Evolutionary conservation across 2,888 invertebrate species (phyloP).

Genomic region (Miltochrista miniata): DNA sequence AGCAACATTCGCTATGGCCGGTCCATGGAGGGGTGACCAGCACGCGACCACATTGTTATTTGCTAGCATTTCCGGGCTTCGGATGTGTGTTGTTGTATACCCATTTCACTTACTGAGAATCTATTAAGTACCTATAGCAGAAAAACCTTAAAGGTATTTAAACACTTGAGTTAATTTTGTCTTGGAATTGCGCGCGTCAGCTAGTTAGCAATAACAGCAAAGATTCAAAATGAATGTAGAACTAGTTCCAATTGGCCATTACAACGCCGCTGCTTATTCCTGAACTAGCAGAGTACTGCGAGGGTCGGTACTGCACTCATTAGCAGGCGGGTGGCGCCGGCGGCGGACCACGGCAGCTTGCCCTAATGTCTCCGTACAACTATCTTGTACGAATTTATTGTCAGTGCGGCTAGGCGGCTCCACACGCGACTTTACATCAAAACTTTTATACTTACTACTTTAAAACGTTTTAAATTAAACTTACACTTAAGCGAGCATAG

Average conservation of each 20-base stretch:
- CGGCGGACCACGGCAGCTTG: slow-evolving; percentile 43
- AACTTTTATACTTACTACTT: slow-evolving; percentile 19
- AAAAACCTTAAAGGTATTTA: no score
- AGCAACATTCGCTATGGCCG: no score
- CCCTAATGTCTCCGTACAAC: slow-evolving; percentile 45
- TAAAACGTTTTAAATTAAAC: slow-evolving; percentile 2
- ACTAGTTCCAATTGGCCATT: neutral
- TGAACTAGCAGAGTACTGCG: slow-evolving; percentile 1
- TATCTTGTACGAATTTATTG: slow-evolving; percentile 47
- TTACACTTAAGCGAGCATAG: neutral
- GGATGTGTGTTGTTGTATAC: no score
- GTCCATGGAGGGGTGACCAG: no score
- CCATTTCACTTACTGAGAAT: no score
- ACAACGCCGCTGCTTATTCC: neutral
- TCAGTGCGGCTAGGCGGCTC: slow-evolving; percentile 11
- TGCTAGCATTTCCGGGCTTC: no score
- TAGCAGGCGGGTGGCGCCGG: slow-evolving; percentile 37
- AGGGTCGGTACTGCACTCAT: slow-evolving; percentile 29
- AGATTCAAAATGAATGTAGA: neutral
- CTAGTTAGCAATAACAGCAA: no score
- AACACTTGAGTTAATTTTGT: no score
- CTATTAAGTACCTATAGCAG: no score
- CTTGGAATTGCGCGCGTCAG: no score
- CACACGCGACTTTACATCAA: slow-evolving; percentile 11
- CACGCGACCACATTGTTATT: no score